Conservation (phyloP, 2,888 invertebrate genomes). For the Coelinius sp. region DNA sequence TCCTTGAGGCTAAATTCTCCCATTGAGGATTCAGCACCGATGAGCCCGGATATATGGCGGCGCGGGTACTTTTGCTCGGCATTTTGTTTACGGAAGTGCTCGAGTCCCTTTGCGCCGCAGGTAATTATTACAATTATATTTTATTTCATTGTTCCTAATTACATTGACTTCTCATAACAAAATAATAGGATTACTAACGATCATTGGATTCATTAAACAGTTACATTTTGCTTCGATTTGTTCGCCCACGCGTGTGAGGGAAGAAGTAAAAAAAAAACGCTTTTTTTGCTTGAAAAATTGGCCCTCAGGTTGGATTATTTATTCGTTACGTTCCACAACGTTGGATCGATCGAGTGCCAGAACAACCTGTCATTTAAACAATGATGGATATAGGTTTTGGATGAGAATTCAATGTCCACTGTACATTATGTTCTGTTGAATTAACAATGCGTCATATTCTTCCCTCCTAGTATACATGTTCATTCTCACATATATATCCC, state of each 20-base stretch:
- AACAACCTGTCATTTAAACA: conserved; percentile 47
- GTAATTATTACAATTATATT: conserved; percentile 52
- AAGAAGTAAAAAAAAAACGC: background rate
- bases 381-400: conserved; percentile 25
- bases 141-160: conserved; percentile 23
- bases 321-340: conserved; percentile 46
- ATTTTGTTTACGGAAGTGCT: conserved; percentile 71
- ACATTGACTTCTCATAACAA: background rate
- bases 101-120: conserved; percentile 66
- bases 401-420: background rate
- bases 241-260: conserved; percentile 13
- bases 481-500: too few species aligned
- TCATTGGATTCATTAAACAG: background rate
- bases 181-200: background rate
- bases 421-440: background rate
- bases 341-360: conserved; percentile 45
- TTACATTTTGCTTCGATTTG: background rate
- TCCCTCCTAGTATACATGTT: background rate
- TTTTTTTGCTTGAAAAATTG: background rate
- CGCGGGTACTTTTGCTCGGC: conserved; percentile 69
- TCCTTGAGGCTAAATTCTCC: conserved; percentile 47
- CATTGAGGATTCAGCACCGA: conserved; percentile 53
- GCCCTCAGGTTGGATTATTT: conserved; percentile 39
- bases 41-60: conserved; percentile 70
- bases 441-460: background rate